A percentile compares a stretch with the other conserved stretches of the same genome.
Evolutionary conservation across 92 coral and sea anemone genomes (phyloP).

Genomic region (Hydrozoanthus gracilis): DNA sequence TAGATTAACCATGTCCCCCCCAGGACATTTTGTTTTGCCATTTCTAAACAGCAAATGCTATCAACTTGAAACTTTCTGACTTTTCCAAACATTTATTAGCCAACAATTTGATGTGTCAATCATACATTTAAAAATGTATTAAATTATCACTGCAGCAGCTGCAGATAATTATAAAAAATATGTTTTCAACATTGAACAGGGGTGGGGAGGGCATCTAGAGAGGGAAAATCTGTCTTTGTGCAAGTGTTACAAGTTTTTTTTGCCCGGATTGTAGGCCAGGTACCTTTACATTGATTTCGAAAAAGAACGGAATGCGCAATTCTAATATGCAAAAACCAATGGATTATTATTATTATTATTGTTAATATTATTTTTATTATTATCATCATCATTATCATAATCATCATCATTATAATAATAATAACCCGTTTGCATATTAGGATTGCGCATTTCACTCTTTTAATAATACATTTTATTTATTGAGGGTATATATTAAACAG

Average conservation of each 20-base stretch:
- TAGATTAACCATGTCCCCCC: not conserved
- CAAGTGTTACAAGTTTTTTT: not conserved
- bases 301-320: conserved; percentile 1
- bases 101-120: not conserved
- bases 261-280: not conserved
- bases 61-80: not conserved
- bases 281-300: not conserved
- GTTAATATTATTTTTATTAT: not conserved
- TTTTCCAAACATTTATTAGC: not conserved
- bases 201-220: conserved; percentile 1
- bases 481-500: conserved; percentile 4
- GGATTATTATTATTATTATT: too few relatives aligned
- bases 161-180: not conserved
- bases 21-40: not conserved
- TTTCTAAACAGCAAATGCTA: not conserved
- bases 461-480: too few relatives aligned
- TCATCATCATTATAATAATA: too few relatives aligned
- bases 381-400: too few relatives aligned
- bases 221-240: not conserved
- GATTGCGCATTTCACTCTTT: conserved; percentile 5
- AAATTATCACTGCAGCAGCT: not conserved
- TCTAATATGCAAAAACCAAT: not conserved
- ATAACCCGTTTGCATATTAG: conserved; percentile 1
- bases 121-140: not conserved
- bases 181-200: conserved; percentile 4